These are phyloP conservation scores for Lithophane semibrunnea DNA, from an alignment of 2,888 invertebrate genomes.

Conservation along the genomic window DNA sequence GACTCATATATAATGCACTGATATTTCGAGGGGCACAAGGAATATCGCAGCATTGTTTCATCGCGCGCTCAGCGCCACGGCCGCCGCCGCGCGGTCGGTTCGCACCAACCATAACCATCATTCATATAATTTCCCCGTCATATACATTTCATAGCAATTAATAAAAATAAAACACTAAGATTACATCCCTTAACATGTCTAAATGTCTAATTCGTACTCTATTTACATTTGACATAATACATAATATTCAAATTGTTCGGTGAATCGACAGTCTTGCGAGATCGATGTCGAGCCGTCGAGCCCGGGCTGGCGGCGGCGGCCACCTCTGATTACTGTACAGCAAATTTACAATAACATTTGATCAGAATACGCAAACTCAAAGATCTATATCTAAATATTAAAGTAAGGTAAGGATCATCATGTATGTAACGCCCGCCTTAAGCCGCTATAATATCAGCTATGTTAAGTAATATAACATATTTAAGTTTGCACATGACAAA, in stretches of 20 bases:
- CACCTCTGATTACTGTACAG: slow-evolving; percentile 83
- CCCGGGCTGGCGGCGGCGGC: slow-evolving; percentile 78
- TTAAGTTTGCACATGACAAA: slow-evolving; percentile 85
- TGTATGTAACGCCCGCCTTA: slow-evolving; percentile 87
- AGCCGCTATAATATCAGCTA: slow-evolving; percentile 88
- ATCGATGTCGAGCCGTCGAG: slow-evolving; percentile 73
- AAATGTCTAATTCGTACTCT: slow-evolving; percentile 88
- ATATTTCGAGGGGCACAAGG: slow-evolving; percentile 89
- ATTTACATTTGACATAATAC: slow-evolving; percentile 87
- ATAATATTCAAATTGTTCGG: slow-evolving; percentile 87
- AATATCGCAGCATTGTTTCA: slow-evolving; percentile 89
- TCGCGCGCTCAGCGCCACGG: slow-evolving; percentile 71
- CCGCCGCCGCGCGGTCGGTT: slow-evolving; percentile 75
- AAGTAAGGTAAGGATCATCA: slow-evolving; percentile 83
- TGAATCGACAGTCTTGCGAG: slow-evolving; percentile 82
- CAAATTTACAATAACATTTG: slow-evolving; percentile 89
- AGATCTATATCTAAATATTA: slow-evolving; percentile 86
- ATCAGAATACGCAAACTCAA: slow-evolving; percentile 89
- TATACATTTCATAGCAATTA: slow-evolving; percentile 80
- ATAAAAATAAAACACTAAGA: slow-evolving; percentile 86
- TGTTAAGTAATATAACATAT: slow-evolving; percentile 86
- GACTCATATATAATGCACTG: slow-evolving; percentile 89
- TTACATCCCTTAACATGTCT: slow-evolving; percentile 86
- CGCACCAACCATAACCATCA: slow-evolving; percentile 68
- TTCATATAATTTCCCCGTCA: slow-evolving; percentile 70